Conservation (phyloP, 2,113 vertebrate species). For the Falcunculus frontatus region DNA sequence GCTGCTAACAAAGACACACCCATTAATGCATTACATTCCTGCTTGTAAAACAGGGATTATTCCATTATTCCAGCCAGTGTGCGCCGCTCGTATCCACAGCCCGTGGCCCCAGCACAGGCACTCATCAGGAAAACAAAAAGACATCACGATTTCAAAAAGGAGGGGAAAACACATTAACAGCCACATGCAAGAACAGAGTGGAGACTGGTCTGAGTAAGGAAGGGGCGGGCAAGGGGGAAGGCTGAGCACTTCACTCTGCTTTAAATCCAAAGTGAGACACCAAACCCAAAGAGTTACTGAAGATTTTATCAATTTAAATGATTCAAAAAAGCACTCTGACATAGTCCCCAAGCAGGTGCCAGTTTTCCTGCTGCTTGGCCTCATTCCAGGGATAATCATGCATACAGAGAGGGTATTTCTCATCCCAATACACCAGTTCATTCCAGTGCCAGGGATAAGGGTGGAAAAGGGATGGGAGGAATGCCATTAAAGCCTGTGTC, state of each 20-base stretch:
- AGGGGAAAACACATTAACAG: background rate
- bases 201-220: background rate
- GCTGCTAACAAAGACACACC: conserved; percentile 43
- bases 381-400: background rate
- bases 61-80: background rate
- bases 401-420: fast-evolving
- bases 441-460: background rate
- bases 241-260: background rate
- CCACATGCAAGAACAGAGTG: conserved; percentile 7
- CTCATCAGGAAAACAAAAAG: background rate
- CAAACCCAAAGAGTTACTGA: background rate
- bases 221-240: background rate
- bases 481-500: background rate
- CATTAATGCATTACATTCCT: background rate
- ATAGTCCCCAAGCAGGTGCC: background rate
- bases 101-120: background rate
- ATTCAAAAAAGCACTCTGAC: background rate
- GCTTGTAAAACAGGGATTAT: conserved; percentile 28
- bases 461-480: background rate
- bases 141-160: conserved; percentile 43
- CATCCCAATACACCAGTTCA: background rate
- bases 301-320: background rate
- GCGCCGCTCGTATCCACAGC: background rate
- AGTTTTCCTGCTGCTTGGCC: background rate
- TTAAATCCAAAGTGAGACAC: background rate